Evolutionary conservation across 53 echinoderm and acorn worm genomes (phyloP).

Genomic region (Hippasteria phrygiana): DNA sequence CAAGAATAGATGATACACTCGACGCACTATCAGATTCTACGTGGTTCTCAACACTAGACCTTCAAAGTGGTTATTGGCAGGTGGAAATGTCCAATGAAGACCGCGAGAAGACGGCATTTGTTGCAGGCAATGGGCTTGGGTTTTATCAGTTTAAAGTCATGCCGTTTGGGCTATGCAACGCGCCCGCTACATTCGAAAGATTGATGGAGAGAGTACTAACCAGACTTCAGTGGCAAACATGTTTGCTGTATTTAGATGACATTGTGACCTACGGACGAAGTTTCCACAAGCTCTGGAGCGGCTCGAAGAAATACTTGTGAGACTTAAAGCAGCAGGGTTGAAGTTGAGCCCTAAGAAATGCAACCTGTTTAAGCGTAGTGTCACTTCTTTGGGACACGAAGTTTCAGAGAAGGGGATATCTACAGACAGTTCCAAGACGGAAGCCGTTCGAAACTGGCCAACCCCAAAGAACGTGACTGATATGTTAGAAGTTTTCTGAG

Average conservation of each 20-base stretch:
- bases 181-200: slow-evolving; percentile 70
- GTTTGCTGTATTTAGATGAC: slow-evolving; percentile 74
- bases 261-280: slow-evolving; percentile 56
- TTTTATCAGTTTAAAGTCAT: slow-evolving; percentile 65
- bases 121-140: not conserved
- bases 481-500: slow-evolving; percentile 63
- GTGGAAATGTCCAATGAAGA: slow-evolving; percentile 17
- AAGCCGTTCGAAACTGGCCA: slow-evolving; percentile 64
- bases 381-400: slow-evolving; percentile 57
- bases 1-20: slow-evolving; percentile 63
- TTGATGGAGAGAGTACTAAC: slow-evolving; percentile 67
- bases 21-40: slow-evolving; percentile 47
- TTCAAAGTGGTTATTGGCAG: slow-evolving; percentile 45
- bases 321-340: slow-evolving; percentile 38
- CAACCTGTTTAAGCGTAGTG: slow-evolving; percentile 45
- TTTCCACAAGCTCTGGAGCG: slow-evolving; percentile 38
- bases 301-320: slow-evolving; percentile 36
- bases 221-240: slow-evolving; percentile 71
- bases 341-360: slow-evolving; percentile 69
- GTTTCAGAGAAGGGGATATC: slow-evolving; percentile 31
- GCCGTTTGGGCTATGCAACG: slow-evolving; percentile 73
- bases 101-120: slow-evolving; percentile 59
- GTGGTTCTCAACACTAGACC: slow-evolving; percentile 42
- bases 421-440: slow-evolving; percentile 37
- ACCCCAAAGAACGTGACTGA: slow-evolving; percentile 54